Evolutionary conservation across 2,888 invertebrate species (phyloP), one percentile per base, ranked within the genome.

Genomic region (Epirrita christyi): DNA sequence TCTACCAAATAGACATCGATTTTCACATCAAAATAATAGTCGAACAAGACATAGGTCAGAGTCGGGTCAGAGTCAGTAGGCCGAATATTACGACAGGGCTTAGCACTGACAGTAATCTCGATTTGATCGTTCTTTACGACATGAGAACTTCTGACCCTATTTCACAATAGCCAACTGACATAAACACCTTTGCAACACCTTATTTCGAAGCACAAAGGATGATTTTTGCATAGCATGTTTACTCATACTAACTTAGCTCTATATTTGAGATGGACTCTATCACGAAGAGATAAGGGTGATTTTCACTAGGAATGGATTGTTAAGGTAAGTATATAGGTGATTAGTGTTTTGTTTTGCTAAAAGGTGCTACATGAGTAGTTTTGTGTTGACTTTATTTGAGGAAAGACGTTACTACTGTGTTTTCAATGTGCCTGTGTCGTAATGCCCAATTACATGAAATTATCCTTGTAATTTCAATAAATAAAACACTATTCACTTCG

Each of bases 81-180:
- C 27, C 61, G 47, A 44, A 49, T 29, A 38, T 21, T 55, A 55
- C 68, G 62, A 60, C 66, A 48, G 44, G 61, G 58, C 59, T 58
- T 57, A 65, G 46, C 29, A 64, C 53, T 58, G 77, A 74, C 76
- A 69, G 59, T 72, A 71, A 79, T 69, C 70, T 53, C 66, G 63
- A 66, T 73, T 76, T 73, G 67, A 78, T 76, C 67, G 69, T 74
- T 71, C 72, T 79, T 78, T 78, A 78, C 72, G 75, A 59, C 63
- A 55, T 64, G 67, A 66, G 64, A 64, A 63, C 68, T 67, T 59
- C 66, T 69, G 72, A 71, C 70, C 75, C 63, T 51, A 34, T 42
- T 37, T 38, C 8, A 44, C 57, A 52, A 56, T 37, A 36, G 41
- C 7, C 37, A 36, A 29, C 36, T 44, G 34, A 8, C 2, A 13